These are phyloP conservation scores for Jacana jacana DNA, from an alignment of 2,113 vertebrate genomes.

Conservation along the genomic window DNA sequence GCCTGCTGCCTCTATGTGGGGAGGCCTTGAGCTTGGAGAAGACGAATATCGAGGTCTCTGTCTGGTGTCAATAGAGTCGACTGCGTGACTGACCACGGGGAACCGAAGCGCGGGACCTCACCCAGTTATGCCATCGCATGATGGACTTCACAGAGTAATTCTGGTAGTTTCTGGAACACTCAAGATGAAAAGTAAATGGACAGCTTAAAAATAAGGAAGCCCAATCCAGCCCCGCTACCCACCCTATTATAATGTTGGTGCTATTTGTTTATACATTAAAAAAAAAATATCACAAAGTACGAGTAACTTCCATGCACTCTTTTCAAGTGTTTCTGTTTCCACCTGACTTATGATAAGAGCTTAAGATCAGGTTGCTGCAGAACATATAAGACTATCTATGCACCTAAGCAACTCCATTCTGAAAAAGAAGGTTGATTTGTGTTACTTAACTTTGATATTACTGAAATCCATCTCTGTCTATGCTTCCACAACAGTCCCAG, in stretches of 20 bases:
- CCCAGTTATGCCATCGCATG: no score
- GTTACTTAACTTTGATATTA: background rate
- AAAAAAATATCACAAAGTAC: background rate
- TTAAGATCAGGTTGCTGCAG: background rate
- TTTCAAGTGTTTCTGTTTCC: background rate
- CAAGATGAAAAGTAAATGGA: background rate
- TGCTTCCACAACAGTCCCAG: background rate
- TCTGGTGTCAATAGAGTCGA: background rate
- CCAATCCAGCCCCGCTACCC: rapidly evolving
- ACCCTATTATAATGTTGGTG: background rate
- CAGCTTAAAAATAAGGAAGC: background rate
- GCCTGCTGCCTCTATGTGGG: background rate
- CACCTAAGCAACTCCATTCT: background rate
- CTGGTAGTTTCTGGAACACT: background rate
- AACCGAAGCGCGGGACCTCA: background rate
- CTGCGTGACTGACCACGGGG: background rate
- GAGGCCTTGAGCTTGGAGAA: background rate
- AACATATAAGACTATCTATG: background rate
- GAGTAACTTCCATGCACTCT: background rate
- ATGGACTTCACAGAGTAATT: background rate
- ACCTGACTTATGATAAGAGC: background rate
- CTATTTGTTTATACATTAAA: background rate
- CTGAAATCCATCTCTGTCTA: background rate
- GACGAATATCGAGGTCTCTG: constrained; percentile 2
- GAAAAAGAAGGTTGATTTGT: background rate